Evolutionary conservation across 2,113 vertebrate species (phyloP).

Genomic region (Rissa tridactyla): DNA sequence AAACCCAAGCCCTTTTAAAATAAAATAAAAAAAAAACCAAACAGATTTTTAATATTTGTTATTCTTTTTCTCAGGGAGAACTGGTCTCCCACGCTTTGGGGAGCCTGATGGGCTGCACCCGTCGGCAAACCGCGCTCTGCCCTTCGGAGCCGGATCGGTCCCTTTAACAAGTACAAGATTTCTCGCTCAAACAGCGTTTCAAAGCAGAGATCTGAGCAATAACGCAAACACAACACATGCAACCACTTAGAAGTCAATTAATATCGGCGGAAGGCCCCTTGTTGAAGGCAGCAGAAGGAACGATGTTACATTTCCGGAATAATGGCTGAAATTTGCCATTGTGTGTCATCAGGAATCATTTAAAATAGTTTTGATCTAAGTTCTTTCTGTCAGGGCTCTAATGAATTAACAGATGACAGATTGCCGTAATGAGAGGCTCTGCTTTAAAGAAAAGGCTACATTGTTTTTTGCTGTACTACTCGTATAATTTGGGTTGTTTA

Average conservation of each 20-base stretch:
- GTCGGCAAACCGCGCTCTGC: rapidly evolving
- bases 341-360: conserved; percentile 39
- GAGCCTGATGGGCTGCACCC: background rate
- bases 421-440: background rate
- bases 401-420: conserved; percentile 50
- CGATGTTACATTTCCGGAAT: conserved; percentile 56
- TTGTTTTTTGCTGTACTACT: background rate
- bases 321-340: conserved; percentile 13
- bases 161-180: background rate
- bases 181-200: background rate
- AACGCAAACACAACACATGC: background rate
- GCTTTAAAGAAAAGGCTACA: background rate
- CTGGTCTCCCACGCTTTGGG: rapidly evolving
- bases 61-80: background rate
- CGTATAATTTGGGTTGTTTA: background rate
- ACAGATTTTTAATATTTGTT: background rate
- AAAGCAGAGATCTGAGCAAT: background rate
- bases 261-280: background rate
- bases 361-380: conserved; percentile 20
- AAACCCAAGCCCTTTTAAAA: no score
- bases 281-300: conserved; percentile 31
- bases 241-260: conserved; percentile 44
- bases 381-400: conserved; percentile 14
- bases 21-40: no score
- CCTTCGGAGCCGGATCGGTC: background rate